These are phyloP conservation scores for Stenodema calcarata DNA, from an alignment of 2,888 invertebrate genomes.

Conservation along the genomic window DNA sequence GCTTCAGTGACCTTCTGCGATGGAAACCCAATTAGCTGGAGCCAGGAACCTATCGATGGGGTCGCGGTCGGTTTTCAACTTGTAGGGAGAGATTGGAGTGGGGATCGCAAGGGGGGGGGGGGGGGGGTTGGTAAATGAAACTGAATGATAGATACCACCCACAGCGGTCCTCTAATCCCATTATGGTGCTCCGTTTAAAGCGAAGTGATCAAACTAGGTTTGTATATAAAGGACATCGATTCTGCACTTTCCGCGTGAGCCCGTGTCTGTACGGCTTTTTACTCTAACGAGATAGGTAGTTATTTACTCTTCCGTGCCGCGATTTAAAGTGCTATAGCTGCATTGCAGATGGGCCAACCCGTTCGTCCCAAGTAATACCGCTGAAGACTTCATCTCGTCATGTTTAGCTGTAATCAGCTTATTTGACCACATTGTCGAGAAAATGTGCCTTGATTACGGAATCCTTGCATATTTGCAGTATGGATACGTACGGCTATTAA, in stretches of 20 bases:
- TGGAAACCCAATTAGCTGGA: conserved; percentile 17
- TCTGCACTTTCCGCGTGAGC: not conserved
- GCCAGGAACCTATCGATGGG: not conserved
- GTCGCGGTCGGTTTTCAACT: not conserved
- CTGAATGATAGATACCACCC: conserved; percentile 28
- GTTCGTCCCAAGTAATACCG: no score
- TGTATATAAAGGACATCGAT: not conserved
- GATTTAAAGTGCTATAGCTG: not conserved
- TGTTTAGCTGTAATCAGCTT: no score
- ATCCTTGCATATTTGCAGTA: no score
- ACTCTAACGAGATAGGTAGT: not conserved
- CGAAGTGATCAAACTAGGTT: not conserved
- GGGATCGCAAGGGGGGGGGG: not conserved
- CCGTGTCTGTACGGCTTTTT: not conserved
- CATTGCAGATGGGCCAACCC: not conserved
- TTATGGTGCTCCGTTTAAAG: not conserved
- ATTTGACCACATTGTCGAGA: no score
- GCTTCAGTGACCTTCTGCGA: not conserved
- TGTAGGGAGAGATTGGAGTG: no score
- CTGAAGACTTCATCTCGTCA: no score
- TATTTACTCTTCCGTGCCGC: not conserved
- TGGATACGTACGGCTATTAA: no score
- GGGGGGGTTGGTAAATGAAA: conserved; percentile 6
- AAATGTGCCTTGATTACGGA: no score
- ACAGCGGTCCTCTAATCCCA: conserved; percentile 12